Percentiles rank a stretch among this genome's conserved stretches.
Conservation (phyloP, 2,113 vertebrate species). For the Trochalopteron elliotii region DNA sequence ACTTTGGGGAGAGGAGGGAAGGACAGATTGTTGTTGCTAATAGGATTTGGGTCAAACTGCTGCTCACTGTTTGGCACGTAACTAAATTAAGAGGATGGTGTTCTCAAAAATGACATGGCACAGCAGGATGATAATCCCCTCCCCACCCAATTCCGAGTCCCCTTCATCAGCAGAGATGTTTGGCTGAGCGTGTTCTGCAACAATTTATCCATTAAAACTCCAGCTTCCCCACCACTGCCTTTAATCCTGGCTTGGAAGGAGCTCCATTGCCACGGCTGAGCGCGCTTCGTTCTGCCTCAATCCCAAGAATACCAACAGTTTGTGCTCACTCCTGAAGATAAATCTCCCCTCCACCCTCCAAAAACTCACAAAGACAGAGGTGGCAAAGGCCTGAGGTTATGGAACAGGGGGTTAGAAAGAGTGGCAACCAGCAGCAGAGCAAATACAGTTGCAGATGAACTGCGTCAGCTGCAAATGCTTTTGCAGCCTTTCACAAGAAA, state of each 20-base stretch:
- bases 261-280: neutral
- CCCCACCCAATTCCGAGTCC: constrained; percentile 25
- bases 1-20: neutral
- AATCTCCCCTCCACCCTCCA: neutral
- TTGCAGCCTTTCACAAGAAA: accelerated
- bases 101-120: constrained; percentile 35
- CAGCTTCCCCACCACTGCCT: constrained; percentile 2
- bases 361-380: neutral
- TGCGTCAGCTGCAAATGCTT: neutral
- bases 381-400: neutral
- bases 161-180: constrained; percentile 21
- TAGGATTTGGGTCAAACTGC: constrained; percentile 62
- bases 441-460: neutral
- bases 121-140: constrained; percentile 26
- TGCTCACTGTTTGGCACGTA: constrained; percentile 31
- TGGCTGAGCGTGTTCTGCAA: neutral
- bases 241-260: constrained; percentile 59
- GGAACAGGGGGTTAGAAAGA: neutral
- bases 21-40: constrained; percentile 17
- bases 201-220: constrained; percentile 56
- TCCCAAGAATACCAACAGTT: neutral
- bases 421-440: neutral
- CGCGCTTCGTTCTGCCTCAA: neutral
- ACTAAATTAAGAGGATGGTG: constrained; percentile 45
- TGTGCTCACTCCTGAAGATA: neutral